Base-by-base conservation (phyloP, 2,113 vertebrate species). In the Periophthalmus modestus region DNA sequence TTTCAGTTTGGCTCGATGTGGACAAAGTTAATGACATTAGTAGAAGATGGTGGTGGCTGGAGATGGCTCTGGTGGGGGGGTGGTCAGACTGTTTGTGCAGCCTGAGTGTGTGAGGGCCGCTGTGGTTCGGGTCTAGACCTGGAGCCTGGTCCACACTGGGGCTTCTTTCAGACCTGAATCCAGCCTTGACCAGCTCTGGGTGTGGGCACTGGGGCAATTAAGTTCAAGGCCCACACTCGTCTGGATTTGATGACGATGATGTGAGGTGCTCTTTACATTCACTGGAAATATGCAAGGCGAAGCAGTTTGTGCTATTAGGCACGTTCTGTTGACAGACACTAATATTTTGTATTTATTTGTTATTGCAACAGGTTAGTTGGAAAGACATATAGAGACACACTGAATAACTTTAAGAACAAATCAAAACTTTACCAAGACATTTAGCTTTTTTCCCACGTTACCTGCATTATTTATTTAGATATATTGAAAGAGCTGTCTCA, bases 1-100 rank as follows among this genome's bases (percentile, higher is more conserved):
- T 69, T 66, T 59, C 61, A 57, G 74, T 79, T 75, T 81, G 82
- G 75, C 85, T 85, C 72, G 50, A 50, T 75, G 2, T 78, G 77
- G 81, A 86, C 80, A 73, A 77, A 77, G 73, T 85, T 90, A 90
- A 89, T 90, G 85, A 84, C 78, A 33, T 75, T 85, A 76, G 65
- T 85, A 76, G 61, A 85, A 84, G 83, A 88, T 73, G 81, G 75
- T 1, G 7, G 83, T 66, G 6, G 18, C 52, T 55, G 52, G 81
- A 85, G 76, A 79, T 73, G 82, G 73, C 81, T 66, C 68, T 68
- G 80, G 66, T 59, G 57, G 57, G 23, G 57, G 57, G 79, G 85
- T 24, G 77, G 85, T 83, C 9, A 74, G 61, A 67, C 54, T 85
- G 85, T 92, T 91, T 92, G 84, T 85, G 72, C 75, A 73, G 81